phyloP scores from a whole-genome alignment of 2,797 vertebrate genomes.

The Pipistrellus nathusii region DNA sequence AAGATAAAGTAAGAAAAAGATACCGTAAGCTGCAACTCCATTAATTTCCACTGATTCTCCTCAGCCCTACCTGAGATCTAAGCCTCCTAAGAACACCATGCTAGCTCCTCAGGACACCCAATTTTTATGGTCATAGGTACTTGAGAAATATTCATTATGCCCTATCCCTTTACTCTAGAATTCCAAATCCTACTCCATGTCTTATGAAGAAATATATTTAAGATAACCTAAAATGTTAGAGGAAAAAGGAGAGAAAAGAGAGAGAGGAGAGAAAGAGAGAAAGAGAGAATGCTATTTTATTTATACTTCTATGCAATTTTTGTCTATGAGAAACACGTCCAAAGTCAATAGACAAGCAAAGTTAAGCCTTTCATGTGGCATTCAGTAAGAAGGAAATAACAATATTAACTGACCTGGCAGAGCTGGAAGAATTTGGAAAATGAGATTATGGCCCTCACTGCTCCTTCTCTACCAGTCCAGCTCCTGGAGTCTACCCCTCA shows the following conservation, averaged over 20 bases:
- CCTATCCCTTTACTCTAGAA: background rate
- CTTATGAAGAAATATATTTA: background rate
- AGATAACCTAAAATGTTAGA: background rate
- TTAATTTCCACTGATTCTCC: background rate
- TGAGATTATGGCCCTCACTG: accelerated
- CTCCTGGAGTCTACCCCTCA: background rate
- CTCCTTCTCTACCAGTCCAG: background rate
- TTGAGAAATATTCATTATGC: background rate
- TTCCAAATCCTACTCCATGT: background rate
- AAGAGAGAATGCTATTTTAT: background rate
- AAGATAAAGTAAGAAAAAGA: background rate
- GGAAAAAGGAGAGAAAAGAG: background rate
- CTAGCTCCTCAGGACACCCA: background rate
- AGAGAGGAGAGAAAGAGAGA: background rate
- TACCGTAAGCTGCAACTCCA: no score
- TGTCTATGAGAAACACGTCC: background rate
- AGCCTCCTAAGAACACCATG: background rate
- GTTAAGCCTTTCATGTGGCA: background rate
- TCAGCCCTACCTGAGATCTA: background rate
- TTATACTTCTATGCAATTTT: background rate
- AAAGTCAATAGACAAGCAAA: background rate
- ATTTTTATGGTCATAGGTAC: background rate
- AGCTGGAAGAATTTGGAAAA: background rate
- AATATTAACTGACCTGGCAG: background rate
- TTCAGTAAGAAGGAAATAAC: background rate